Base-by-base conservation (phyloP, 2,113 vertebrate species). In the Camelus bactrianus region DNA sequence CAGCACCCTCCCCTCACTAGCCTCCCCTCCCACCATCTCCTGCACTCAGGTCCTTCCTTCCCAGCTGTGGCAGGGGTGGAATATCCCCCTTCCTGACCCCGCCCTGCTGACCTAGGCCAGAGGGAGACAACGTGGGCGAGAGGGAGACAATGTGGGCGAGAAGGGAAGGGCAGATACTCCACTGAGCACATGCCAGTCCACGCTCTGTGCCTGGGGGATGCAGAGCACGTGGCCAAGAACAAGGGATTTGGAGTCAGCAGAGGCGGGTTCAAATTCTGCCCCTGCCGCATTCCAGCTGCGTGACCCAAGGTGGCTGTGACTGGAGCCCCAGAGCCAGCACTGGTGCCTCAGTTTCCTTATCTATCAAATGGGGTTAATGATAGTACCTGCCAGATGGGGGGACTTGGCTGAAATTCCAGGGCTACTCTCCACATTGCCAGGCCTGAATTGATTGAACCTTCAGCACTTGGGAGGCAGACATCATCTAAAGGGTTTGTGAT, bases 131-230 rank as follows among this genome's bases (percentile, higher is more conserved):
- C 19, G 65, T 84, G 97, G 97, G 89, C 72, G 60, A 42, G 38
- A 42, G 38, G 38, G 38, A 93, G 86, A 93, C 89, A 94, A 26
- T 24, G 65, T 84, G 97, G 97, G 89, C 72, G 60, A 90, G 98
- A 97, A 97, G 95, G 94, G 93, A 98, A 98, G 98, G 98, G 98
- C 97, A 97, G 96, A 97, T 97, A 96, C 89, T 96, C 96, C 67
- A 93, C 22, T 26, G 19, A 52, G 1, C 30, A 28, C 35, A 0
- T 28, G 11, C 24, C 24, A 1, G 24, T 16, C 70, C 56, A 17
- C 35, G 89, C 67, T 30, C 60, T 50, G 52, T 72, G 62, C 38
- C 58, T 0, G 6, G 38, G 28, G 16, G 30, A 16, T 4, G 3
- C 8, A 0, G 81, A 32, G 58, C 15, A 19, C 1, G 4, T 69